Conservation (phyloP, 2,888 invertebrate genomes). For the Eueremaeus valkanovi region DNA sequence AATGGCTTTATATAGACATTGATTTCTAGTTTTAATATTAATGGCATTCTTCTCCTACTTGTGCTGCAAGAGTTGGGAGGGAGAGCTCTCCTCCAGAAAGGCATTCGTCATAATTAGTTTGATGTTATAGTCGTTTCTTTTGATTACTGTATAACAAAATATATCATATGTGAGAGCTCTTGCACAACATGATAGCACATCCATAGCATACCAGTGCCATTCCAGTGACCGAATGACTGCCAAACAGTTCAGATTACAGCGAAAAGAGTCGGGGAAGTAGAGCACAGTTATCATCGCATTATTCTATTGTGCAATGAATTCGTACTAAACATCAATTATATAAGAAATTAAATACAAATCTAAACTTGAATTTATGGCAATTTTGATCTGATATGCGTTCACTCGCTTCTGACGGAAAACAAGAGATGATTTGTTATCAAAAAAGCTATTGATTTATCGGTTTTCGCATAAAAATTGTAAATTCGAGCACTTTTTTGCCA, state of each 20-base stretch:
- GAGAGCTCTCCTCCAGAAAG: neutral
- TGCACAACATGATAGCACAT: too few relatives aligned
- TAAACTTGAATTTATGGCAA: neutral
- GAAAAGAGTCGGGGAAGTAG: neutral
- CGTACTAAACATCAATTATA: neutral
- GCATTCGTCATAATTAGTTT: constrained; percentile 23
- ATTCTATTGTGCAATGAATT: neutral
- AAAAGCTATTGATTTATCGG: too few relatives aligned
- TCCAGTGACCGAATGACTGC: neutral
- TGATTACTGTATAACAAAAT: constrained; percentile 1
- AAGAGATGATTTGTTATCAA: too few relatives aligned
- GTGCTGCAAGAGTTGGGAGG: neutral
- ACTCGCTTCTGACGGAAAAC: too few relatives aligned
- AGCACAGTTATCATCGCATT: neutral
- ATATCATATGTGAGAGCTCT: neutral
- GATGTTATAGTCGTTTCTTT: constrained; percentile 17
- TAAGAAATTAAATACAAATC: neutral
- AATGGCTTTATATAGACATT: neutral
- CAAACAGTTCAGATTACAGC: neutral
- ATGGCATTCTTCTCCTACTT: too few relatives aligned
- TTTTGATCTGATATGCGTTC: neutral
- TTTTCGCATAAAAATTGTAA: too few relatives aligned
- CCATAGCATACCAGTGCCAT: neutral
- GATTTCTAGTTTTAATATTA: neutral
- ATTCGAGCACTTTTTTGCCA: neutral